A percentile compares a stretch with the other conserved stretches of the same genome.
phyloP scores from a whole-genome alignment of 2,113 vertebrate genomes.

The Tympanuchus pallidicinctus region DNA sequence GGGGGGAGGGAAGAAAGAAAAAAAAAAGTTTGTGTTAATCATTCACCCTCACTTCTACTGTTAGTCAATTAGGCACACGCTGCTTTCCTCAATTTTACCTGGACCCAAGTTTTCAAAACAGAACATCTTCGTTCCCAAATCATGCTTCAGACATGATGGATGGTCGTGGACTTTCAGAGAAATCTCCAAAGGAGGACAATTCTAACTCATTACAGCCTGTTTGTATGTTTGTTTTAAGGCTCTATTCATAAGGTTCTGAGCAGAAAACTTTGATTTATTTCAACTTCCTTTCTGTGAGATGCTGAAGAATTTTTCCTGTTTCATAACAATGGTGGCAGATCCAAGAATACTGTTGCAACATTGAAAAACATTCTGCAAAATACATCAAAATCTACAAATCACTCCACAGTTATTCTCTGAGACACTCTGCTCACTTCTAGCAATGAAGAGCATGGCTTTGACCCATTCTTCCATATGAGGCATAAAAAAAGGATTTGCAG shows the following conservation, averaged over 20 bases:
- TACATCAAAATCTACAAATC: background rate
- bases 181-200: background rate
- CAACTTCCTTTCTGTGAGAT: background rate
- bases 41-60: background rate
- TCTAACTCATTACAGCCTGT: background rate
- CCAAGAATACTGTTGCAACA: background rate
- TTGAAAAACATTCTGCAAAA: background rate
- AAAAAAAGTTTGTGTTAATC: background rate
- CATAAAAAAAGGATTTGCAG: slow-evolving; percentile 3
- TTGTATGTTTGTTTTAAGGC: background rate
- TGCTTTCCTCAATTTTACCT: background rate
- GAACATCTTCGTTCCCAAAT: background rate
- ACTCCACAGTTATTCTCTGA: background rate
- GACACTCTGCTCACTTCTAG: background rate
- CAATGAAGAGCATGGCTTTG: background rate
- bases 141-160: background rate
- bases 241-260: background rate
- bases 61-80: background rate
- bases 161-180: background rate
- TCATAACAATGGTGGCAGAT: background rate
- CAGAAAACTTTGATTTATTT: background rate
- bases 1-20: too few relatives aligned
- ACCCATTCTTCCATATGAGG: background rate
- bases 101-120: background rate
- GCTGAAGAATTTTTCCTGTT: background rate